phyloP scores from a whole-genome alignment of 2,888 invertebrate genomes.

The Schizaphis graminum region DNA sequence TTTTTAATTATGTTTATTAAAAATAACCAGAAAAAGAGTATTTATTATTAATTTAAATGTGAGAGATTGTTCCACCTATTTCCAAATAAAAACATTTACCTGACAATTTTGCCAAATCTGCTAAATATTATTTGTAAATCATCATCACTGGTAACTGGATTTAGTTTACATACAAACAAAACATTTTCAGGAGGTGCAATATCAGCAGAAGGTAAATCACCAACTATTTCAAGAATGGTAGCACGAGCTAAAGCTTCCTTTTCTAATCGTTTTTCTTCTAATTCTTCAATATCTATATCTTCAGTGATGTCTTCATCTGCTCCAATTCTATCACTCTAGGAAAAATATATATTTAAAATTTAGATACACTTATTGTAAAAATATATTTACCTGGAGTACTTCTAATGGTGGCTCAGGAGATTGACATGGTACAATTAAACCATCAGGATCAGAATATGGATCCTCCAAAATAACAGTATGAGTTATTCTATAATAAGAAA shows the following conservation, averaged over 20 bases:
- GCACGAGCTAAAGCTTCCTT: slow-evolving; percentile 97
- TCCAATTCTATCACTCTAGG: slow-evolving; percentile 86
- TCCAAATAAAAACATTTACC: slow-evolving; percentile 71
- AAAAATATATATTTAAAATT: slow-evolving; percentile 2
- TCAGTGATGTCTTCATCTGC: slow-evolving; percentile 92
- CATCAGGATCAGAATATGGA: slow-evolving; percentile 91
- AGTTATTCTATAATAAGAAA: slow-evolving; percentile 79
- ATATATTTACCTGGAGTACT: slow-evolving; percentile 67
- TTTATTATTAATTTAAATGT: not conserved
- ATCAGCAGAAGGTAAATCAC: slow-evolving; percentile 96
- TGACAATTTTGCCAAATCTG: slow-evolving; percentile 91
- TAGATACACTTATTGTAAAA: not conserved
- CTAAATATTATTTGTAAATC: slow-evolving; percentile 98
- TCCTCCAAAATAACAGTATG: slow-evolving; percentile 97
- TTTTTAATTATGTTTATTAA: not conserved
- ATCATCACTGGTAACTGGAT: slow-evolving; percentile 97
- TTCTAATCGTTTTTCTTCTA: slow-evolving; percentile 88
- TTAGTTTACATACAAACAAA: slow-evolving; percentile 97
- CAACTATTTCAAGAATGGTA: slow-evolving; percentile 97
- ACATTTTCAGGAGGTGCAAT: slow-evolving; percentile 99
- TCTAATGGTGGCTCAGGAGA: slow-evolving; percentile 84
- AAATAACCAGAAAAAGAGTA: not conserved
- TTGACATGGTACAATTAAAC: slow-evolving; percentile 81
- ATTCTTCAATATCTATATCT: slow-evolving; percentile 86
- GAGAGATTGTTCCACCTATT: not conserved